These are phyloP conservation scores for Chanos chanos DNA, from an alignment of 2,797 vertebrate species.

Conservation along the genomic window DNA sequence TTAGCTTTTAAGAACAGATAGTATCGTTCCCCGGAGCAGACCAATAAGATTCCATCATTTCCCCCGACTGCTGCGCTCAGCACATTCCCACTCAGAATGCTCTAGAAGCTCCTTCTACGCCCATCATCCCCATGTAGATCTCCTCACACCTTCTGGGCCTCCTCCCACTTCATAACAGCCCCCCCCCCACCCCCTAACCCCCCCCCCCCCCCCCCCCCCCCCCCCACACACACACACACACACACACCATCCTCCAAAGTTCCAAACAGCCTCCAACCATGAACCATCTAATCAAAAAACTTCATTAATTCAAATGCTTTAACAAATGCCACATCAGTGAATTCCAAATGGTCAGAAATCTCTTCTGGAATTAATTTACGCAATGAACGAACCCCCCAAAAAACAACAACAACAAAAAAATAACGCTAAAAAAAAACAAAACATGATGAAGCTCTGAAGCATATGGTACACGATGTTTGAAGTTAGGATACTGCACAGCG, in stretches of 20 bases:
- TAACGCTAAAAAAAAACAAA: neutral
- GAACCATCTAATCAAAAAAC: no score
- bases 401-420: neutral
- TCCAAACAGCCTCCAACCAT: no score
- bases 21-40: slow-evolving; percentile 43
- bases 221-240: neutral
- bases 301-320: no score
- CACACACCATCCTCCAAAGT: no score
- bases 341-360: no score
- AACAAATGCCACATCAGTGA: no score
- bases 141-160: slow-evolving; percentile 4
- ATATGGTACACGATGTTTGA: neutral
- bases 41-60: slow-evolving; percentile 43
- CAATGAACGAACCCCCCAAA: neutral
- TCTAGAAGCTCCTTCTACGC: slow-evolving; percentile 25
- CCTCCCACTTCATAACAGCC: no score
- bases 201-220: neutral
- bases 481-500: neutral
- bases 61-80: slow-evolving; percentile 48
- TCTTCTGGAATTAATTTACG: no score
- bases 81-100: slow-evolving; percentile 35
- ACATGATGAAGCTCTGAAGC: neutral
- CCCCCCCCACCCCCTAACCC: neutral
- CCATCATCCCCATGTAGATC: slow-evolving; percentile 31
- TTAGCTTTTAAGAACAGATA: slow-evolving; percentile 32